Evolutionary conservation across 2,888 invertebrate species (phyloP).

Genomic region (Pristionchus maxplancki): DNA sequence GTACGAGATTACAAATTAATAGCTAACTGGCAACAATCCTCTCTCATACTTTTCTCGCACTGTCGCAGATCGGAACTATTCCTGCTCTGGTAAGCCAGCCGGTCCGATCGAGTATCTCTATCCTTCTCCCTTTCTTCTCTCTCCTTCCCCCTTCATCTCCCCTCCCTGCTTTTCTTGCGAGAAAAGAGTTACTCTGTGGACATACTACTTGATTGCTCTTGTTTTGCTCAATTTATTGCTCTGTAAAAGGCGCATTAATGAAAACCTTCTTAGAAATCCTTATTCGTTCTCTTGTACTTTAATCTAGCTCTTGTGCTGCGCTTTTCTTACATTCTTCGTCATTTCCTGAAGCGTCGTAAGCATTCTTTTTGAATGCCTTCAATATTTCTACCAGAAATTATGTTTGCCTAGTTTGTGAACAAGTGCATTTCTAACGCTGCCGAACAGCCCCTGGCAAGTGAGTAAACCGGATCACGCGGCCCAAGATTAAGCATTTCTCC

Average conservation of each 20-base stretch:
- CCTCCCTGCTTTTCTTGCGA: background rate
- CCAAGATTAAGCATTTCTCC: background rate
- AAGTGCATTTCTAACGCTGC: background rate
- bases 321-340: background rate
- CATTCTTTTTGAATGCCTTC: too few relatives aligned
- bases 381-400: too few relatives aligned
- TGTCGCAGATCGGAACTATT: constrained; percentile 19
- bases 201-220: background rate
- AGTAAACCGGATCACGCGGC: constrained; percentile 13
- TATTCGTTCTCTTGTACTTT: background rate
- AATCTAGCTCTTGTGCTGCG: background rate
- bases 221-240: background rate
- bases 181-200: background rate
- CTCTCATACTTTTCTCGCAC: background rate
- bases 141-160: background rate
- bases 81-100: constrained; percentile 40
- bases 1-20: too few relatives aligned
- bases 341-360: too few relatives aligned
- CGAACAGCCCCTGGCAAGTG: background rate
- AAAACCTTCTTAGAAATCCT: too few relatives aligned
- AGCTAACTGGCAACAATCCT: background rate
- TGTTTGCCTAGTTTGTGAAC: background rate
- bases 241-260: background rate
- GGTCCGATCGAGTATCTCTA: constrained; percentile 23
- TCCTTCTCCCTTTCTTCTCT: background rate